Evolutionary conservation across 2,888 invertebrate species (phyloP), one percentile per base, ranked within the genome.

Genomic region (Eilema depressum): DNA sequence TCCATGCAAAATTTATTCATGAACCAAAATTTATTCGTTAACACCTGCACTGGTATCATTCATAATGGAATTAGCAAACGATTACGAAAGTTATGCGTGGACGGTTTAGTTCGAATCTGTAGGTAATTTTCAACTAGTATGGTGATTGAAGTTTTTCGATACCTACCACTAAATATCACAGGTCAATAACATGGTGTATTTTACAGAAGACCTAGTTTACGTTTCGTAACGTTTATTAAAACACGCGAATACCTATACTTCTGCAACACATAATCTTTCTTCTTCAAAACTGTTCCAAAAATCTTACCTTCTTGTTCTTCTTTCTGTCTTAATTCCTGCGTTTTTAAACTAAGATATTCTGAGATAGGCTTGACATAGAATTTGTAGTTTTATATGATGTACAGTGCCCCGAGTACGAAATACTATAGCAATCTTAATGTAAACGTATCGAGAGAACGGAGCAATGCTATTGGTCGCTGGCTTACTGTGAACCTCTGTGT

Each of bases 181-280:
- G 79, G 79, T 80, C 77, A 80, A 75, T 78, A 80, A 69, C 78
- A 77, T 65, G 28, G 28, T 66, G 63, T 28, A 26, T 41, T 23
- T 56, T 62, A 25, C n/a, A 69, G 63, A 63, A 75, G 69, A 68
- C 70, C 41, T 20, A 5, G 41, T 30, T 61, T 17, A 28, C 60
- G 28, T 47, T 63, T 37, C 33, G 10, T 41, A 62, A 8, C n/a
- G 8, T 25, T 41, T 25, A 41, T 63, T 37, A 41, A 25, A 17
- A 25, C 25, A 37, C n/a, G 47, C 8, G 33, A 33, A 8, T 33
- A 33, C 10, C 4, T 1, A 33, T 7, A 12, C 5, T 37, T 37
- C 33, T 37, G 33, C 33, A 37, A 37, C 10, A 33, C 30, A 28
- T 28, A n/a, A n/a, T n/a, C n/a, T n/a, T n/a, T n/a, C n/a, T n/a